phyloP scores from a whole-genome alignment of 53 echinoderm and acorn worm genomes.

The Echinarachnius parma region DNA sequence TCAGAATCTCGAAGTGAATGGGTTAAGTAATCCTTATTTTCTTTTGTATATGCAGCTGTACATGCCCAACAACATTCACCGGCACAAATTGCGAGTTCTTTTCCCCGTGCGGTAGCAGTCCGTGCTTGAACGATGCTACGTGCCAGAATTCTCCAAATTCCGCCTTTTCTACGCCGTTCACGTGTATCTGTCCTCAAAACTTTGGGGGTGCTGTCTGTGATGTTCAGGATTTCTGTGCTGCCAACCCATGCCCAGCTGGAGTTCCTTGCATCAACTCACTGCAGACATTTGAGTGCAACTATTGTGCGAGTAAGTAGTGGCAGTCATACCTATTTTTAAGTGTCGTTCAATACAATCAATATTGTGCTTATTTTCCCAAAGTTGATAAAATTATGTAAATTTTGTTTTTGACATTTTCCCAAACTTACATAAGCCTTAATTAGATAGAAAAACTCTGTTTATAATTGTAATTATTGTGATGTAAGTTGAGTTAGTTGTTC shows the following conservation, averaged over 20 bases:
- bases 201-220: conserved; percentile 79
- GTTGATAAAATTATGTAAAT: too few species aligned
- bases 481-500: too few species aligned
- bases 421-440: too few species aligned
- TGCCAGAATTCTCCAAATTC: conserved; percentile 58
- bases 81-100: conserved; percentile 64
- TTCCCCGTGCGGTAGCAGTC: conserved; percentile 52
- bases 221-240: conserved; percentile 64
- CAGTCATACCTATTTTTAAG: too few species aligned
- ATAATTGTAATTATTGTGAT: too few species aligned
- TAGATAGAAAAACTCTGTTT: too few species aligned
- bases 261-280: conserved; percentile 63
- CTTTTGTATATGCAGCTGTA: conserved; percentile 53
- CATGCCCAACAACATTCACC: conserved; percentile 60
- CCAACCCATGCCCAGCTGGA: conserved; percentile 58
- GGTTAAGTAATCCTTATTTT: too few species aligned
- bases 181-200: conserved; percentile 58
- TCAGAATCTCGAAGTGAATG: too few species aligned
- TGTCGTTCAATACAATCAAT: too few species aligned
- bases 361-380: too few species aligned
- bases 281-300: conserved; percentile 72
- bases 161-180: conserved; percentile 58
- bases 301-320: conserved; percentile 74
- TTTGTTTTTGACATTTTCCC: too few species aligned
- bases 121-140: conserved; percentile 77